A percentile compares a stretch with the other conserved stretches of the same genome.
Conservation (phyloP, 2,113 vertebrate genomes). For the Nothocercus nigrocapillus region DNA sequence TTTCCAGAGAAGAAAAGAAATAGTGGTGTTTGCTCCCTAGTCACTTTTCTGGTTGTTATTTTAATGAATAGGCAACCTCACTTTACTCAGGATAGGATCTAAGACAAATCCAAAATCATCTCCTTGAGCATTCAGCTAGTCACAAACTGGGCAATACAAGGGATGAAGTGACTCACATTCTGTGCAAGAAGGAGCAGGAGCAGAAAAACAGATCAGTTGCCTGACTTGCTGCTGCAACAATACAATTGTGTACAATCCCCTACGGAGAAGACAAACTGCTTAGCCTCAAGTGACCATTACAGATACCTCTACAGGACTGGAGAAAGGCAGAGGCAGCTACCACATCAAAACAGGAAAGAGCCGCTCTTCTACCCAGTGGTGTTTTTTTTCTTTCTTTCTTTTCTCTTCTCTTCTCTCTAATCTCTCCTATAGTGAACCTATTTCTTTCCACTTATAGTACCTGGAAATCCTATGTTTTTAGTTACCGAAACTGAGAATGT, state of each 20-base stretch:
- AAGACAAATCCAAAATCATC: neutral
- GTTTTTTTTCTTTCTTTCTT: neutral
- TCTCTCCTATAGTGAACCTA: neutral
- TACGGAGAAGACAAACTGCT: neutral
- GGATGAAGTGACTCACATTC: slow-evolving; percentile 38
- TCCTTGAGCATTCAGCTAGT: slow-evolving; percentile 7
- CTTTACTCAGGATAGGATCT: neutral
- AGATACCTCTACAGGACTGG: neutral
- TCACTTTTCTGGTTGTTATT: neutral
- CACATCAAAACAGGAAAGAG: neutral
- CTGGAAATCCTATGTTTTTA: neutral
- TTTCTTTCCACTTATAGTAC: neutral
- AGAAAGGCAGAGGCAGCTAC: neutral
- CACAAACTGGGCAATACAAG: slow-evolving; percentile 47
- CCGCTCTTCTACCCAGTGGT: neutral
- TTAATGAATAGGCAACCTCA: neutral
- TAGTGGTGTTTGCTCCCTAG: neutral
- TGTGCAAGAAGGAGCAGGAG: slow-evolving; percentile 35
- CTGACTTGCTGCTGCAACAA: slow-evolving; percentile 21
- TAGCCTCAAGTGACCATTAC: neutral
- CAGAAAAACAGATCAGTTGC: slow-evolving; percentile 29
- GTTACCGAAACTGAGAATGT: neutral
- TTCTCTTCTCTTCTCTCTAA: neutral
- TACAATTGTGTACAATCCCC: neutral
- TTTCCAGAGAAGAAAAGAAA: neutral